Evolutionary conservation across 1,140 invertebrate genomes (phyloP).

Genomic region (Hirudo medicinalis): DNA sequence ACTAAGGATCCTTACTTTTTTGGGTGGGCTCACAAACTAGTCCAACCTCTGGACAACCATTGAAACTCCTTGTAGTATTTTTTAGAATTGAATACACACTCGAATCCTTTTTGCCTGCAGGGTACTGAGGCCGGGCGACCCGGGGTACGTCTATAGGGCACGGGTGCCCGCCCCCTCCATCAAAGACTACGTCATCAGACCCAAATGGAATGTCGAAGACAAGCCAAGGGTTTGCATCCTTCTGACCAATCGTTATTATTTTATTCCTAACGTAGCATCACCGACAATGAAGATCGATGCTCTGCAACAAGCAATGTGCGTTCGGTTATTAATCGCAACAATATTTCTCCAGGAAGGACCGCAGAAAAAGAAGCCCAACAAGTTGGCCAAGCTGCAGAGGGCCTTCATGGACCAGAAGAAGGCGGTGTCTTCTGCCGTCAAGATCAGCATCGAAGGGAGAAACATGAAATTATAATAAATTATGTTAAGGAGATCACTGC

Average conservation of each 20-base stretch:
- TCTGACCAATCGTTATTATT: too few species aligned
- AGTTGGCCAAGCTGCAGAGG: slow-evolving; percentile 81
- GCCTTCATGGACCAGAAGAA: slow-evolving; percentile 73
- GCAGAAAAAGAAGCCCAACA: slow-evolving; percentile 66
- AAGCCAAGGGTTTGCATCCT: slow-evolving; percentile 9
- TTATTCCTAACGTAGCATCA: neutral
- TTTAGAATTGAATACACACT: neutral
- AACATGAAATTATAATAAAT: slow-evolving; percentile 67
- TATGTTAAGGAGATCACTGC: too few species aligned
- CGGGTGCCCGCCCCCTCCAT: slow-evolving; percentile 85
- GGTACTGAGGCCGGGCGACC: slow-evolving; percentile 71
- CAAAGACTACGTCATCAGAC: slow-evolving; percentile 89
- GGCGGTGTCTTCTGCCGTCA: slow-evolving; percentile 63
- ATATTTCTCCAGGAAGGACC: slow-evolving; percentile 42
- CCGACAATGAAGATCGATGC: too few species aligned
- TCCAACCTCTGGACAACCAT: slow-evolving; percentile 14
- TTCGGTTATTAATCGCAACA: slow-evolving; percentile 22
- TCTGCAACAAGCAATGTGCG: too few species aligned
- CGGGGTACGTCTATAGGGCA: slow-evolving; percentile 83
- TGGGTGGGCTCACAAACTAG: neutral
- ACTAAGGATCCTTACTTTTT: neutral
- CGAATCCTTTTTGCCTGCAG: slow-evolving; percentile 26
- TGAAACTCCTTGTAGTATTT: neutral
- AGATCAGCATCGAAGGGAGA: slow-evolving; percentile 85
- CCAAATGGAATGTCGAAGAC: slow-evolving; percentile 71